These are phyloP conservation scores for Cecropterus lyciades DNA, from an alignment of 1,140 invertebrate species.

Conservation along the genomic window DNA sequence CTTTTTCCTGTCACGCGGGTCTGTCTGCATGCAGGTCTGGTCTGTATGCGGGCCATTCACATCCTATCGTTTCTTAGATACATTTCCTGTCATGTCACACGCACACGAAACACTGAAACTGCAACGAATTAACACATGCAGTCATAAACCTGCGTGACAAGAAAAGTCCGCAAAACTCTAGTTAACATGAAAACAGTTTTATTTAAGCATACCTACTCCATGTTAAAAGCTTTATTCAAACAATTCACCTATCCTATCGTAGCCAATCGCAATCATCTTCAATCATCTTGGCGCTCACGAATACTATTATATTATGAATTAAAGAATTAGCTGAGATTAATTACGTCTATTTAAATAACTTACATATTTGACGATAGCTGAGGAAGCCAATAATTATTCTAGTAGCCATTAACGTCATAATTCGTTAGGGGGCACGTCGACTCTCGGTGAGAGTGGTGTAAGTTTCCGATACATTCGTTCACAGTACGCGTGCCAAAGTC, in stretches of 20 bases:
- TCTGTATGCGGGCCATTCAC: too few species aligned
- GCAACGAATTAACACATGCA: too few species aligned
- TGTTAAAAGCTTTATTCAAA: background rate
- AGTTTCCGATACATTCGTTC: background rate
- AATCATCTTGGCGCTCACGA: background rate
- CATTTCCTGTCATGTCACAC: too few species aligned
- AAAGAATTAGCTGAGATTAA: slow-evolving; percentile 23
- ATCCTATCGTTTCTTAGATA: too few species aligned
- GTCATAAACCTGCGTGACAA: too few species aligned
- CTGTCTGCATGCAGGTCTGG: too few species aligned
- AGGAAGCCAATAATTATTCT: slow-evolving; percentile 13
- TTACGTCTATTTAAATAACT: slow-evolving; percentile 18
- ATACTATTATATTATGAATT: slow-evolving; percentile 6
- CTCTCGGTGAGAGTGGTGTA: background rate
- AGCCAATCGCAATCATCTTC: background rate
- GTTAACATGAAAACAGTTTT: too few species aligned
- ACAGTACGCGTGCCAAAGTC: background rate
- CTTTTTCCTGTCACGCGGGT: too few species aligned
- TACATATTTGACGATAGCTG: slow-evolving; percentile 1
- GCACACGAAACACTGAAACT: too few species aligned
- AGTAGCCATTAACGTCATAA: slow-evolving; percentile 22
- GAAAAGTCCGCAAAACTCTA: too few species aligned
- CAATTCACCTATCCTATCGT: background rate
- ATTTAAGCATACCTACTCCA: too few species aligned
- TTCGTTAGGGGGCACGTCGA: background rate